These are phyloP conservation scores for Apamea epomidion DNA, from an alignment of 2,888 invertebrate genomes.

Conservation along the genomic window DNA sequence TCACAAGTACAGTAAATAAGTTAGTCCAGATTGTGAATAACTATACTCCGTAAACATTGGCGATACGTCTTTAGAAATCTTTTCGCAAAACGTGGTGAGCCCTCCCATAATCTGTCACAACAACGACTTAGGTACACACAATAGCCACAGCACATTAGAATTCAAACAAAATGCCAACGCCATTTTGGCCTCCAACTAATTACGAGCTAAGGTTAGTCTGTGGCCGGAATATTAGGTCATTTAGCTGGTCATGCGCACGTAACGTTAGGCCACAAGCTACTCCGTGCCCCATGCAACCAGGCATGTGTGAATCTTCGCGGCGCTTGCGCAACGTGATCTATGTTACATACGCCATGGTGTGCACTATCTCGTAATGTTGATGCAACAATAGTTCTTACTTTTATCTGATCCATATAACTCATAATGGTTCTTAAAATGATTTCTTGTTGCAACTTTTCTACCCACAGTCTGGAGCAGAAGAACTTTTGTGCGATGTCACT, in stretches of 20 bases:
- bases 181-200: conserved; percentile 48
- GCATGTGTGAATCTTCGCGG: conserved; percentile 45
- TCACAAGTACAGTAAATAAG: too few relatives aligned
- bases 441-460: not conserved
- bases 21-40: not conserved
- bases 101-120: not conserved
- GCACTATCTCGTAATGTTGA: conserved; percentile 43
- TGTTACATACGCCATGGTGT: conserved; percentile 41
- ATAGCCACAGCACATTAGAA: conserved; percentile 40
- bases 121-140: not conserved
- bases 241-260: conserved; percentile 49
- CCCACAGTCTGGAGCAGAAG: not conserved
- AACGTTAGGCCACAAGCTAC: conserved; percentile 44
- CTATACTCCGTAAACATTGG: not conserved
- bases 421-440: conserved; percentile 16
- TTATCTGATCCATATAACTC: conserved; percentile 43
- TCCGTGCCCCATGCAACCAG: conserved; percentile 22
- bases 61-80: not conserved
- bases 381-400: conserved; percentile 56
- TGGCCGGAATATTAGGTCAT: conserved; percentile 60
- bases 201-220: conserved; percentile 46
- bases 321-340: conserved; percentile 43
- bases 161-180: conserved; percentile 28
- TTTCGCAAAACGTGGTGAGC: not conserved
- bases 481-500: not conserved